phyloP scores from a whole-genome alignment of 2,888 invertebrate species.

The Thyatira batis region DNA sequence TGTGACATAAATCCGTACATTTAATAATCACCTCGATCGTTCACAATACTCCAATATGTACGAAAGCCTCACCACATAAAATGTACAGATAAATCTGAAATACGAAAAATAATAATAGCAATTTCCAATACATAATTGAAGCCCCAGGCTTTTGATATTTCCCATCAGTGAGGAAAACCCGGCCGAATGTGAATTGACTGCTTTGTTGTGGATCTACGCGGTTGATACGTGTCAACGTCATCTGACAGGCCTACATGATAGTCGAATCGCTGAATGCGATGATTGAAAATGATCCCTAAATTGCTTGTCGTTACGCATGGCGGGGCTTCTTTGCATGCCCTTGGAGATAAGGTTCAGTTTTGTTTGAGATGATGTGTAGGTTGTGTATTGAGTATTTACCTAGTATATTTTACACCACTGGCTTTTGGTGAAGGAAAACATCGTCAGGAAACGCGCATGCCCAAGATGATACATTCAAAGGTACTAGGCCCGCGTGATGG shows the following conservation, averaged over 20 bases:
- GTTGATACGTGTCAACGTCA: slow-evolving; percentile 7
- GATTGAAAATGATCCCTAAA: slow-evolving; percentile 34
- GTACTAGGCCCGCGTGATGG: too few species aligned
- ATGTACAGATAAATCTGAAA: not conserved
- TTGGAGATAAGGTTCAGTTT: not conserved
- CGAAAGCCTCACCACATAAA: too few species aligned
- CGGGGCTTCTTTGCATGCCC: not conserved
- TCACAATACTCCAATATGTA: too few species aligned
- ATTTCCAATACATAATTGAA: slow-evolving; percentile 4
- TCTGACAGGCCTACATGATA: not conserved
- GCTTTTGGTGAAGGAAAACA: too few species aligned
- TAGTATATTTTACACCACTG: too few species aligned
- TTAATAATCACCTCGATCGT: too few species aligned
- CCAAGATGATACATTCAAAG: too few species aligned
- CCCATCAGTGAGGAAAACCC: not conserved
- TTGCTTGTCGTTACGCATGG: slow-evolving; percentile 17
- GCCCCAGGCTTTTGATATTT: slow-evolving; percentile 1
- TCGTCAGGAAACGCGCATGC: too few species aligned
- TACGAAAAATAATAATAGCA: slow-evolving; percentile 2
- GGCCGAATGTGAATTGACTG: slow-evolving; percentile 15
- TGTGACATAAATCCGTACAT: too few species aligned
- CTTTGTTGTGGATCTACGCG: slow-evolving; percentile 26
- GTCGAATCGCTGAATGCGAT: slow-evolving; percentile 23
- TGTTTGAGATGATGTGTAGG: not conserved
- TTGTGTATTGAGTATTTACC: too few species aligned